A percentile compares a stretch with the other conserved stretches of the same genome.
Conservation (phyloP, 2,113 vertebrate genomes). For the Gallinago undulata region DNA sequence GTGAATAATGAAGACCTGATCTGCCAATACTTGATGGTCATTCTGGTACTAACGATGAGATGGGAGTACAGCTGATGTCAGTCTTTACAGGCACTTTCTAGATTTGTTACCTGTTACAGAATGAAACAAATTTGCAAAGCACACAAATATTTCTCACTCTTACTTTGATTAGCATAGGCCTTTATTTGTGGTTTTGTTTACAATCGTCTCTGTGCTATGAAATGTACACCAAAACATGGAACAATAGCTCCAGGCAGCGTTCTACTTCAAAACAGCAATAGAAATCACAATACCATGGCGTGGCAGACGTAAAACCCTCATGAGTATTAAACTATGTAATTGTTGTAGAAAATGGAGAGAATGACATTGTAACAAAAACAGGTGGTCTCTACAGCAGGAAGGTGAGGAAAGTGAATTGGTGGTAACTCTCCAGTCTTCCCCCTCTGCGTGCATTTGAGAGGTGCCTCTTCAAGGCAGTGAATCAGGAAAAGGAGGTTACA, state of each 20-base stretch:
- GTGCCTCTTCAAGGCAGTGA: neutral
- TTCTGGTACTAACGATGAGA: neutral
- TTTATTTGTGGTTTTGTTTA: slow-evolving; percentile 13
- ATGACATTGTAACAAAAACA: neutral
- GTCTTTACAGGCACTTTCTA: neutral
- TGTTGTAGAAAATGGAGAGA: neutral
- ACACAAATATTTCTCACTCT: neutral
- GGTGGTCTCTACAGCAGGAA: neutral
- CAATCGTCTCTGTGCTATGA: neutral
- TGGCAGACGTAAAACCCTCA: neutral
- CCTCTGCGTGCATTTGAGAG: neutral
- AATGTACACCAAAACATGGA: neutral
- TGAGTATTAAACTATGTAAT: neutral
- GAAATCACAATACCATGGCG: neutral
- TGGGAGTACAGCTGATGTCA: neutral
- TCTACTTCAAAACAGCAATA: neutral
- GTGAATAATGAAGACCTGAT: neutral
- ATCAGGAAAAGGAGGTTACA: neutral
- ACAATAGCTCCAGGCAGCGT: neutral
- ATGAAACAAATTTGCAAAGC: neutral
- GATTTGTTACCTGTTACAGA: neutral
- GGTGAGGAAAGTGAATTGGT: neutral
- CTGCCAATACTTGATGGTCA: neutral
- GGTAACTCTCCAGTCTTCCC: neutral
- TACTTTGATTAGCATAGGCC: neutral